Percentiles rank a stretch among this genome's conserved stretches.
Conservation (phyloP, 2,113 vertebrate species). For the Brachionichthys hirsutus region DNA sequence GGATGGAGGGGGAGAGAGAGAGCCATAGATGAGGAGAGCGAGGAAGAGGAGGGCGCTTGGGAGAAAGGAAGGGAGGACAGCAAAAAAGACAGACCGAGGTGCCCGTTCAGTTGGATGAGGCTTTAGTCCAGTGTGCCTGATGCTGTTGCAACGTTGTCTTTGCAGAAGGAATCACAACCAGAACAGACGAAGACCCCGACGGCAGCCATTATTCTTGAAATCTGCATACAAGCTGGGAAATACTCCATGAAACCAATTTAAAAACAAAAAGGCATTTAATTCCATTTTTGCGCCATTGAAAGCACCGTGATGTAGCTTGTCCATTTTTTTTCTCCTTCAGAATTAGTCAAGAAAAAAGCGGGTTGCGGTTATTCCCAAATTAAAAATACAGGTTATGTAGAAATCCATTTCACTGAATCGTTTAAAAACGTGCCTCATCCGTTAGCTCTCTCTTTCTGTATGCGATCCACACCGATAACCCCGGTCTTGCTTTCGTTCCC, state of each 20-base stretch:
- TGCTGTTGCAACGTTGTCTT: constrained; percentile 35
- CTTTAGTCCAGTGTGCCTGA: constrained; percentile 45
- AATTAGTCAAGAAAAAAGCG: constrained; percentile 51
- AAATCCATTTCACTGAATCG: constrained; percentile 70
- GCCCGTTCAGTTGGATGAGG: constrained; percentile 57
- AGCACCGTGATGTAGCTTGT: constrained; percentile 40
- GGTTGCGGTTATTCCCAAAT: constrained; percentile 56
- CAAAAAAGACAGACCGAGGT: constrained; percentile 65
- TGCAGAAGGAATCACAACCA: constrained; percentile 38
- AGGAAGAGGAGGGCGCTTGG: constrained; percentile 52
- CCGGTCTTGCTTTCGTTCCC: constrained; percentile 82
- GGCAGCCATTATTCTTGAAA: constrained; percentile 43
- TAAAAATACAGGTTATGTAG: constrained; percentile 64
- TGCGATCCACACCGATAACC: constrained; percentile 83
- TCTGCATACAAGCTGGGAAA: constrained; percentile 49
- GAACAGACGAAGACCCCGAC: constrained; percentile 65
- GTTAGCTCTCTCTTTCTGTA: constrained; percentile 78
- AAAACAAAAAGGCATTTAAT: constrained; percentile 38
- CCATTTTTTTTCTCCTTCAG: constrained; percentile 46
- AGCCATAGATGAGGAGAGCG: constrained; percentile 41
- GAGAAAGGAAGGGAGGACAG: constrained; percentile 57
- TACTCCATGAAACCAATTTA: constrained; percentile 63
- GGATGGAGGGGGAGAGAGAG: constrained; percentile 42
- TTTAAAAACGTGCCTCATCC: constrained; percentile 76
- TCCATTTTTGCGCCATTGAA: constrained; percentile 49